Evolutionary conservation across 2,888 invertebrate genomes (phyloP).

Genomic region (Pocota personata): DNA sequence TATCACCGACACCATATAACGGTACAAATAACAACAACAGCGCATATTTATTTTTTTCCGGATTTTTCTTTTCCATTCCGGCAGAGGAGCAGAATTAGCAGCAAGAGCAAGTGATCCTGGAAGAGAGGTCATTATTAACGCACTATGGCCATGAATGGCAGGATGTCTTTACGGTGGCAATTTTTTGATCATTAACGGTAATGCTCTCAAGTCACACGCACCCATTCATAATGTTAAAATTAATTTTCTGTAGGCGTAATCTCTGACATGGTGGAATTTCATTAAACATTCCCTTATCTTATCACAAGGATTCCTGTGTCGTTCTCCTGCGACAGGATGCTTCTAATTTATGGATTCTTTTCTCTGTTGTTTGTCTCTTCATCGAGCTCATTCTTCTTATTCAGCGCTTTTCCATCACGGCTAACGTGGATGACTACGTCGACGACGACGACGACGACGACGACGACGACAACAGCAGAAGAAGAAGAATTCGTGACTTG

Average conservation of each 20-base stretch:
- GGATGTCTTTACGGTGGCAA: constrained; percentile 44
- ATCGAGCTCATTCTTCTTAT: constrained; percentile 31
- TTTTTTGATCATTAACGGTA: constrained; percentile 57
- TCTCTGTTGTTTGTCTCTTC: constrained; percentile 41
- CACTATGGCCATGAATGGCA: constrained; percentile 40
- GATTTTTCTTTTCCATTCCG: not conserved
- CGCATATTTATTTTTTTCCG: not conserved
- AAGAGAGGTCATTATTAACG: constrained; percentile 55
- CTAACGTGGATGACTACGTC: not conserved
- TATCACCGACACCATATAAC: constrained; percentile 10
- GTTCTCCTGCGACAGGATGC: constrained; percentile 48
- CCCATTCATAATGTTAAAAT: constrained; percentile 65
- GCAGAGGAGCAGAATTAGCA: not conserved
- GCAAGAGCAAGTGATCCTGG: constrained; percentile 12
- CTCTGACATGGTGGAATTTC: constrained; percentile 68
- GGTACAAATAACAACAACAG: not conserved
- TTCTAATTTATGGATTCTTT: constrained; percentile 68
- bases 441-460: not conserved
- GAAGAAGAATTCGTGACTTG: not conserved
- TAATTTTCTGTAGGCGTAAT: constrained; percentile 63
- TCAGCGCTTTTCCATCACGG: constrained; percentile 28
- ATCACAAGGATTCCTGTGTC: constrained; percentile 19
- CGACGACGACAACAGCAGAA: not conserved
- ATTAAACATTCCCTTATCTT: constrained; percentile 59
- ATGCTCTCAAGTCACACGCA: constrained; percentile 52